Evolutionary conservation across 2,797 vertebrate genomes (phyloP), one percentile per base, ranked within the genome.

Genomic region (Semotilus atromaculatus): DNA sequence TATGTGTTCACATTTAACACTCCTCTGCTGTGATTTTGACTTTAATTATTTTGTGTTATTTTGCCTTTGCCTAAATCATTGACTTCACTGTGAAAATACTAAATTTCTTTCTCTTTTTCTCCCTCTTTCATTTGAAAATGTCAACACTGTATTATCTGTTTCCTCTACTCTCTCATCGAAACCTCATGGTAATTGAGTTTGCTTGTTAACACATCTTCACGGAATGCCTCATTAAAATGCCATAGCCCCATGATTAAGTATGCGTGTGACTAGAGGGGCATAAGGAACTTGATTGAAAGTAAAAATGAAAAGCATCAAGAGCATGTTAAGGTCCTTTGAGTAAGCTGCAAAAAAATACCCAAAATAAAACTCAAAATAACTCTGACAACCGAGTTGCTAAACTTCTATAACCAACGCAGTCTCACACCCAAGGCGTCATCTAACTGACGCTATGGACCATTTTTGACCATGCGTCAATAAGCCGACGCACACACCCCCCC

Each of bases 221-320:
- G 80, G 86, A 88, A 89, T 80, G 48, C 48, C n/a, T 43, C 80
- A 91, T 92, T 91, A 90, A 89, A 89, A 89, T 43, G 58, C 80
- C 74, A 85, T 86, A 73, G 75, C 40, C 77, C 36, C 74, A 86
- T 90, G 89, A 91, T 90, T 78, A 88, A 89, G 88, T 91, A 90
- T 92, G 91, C 83, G 85, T 88, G 85, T 89, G 88, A 91, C 90
- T 87, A 77, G 87, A 85, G 84, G 88, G 62, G n/a, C 80, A 90
- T 88, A 89, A 91, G 81, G 85, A 89, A 86, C 66, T 60, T 90
- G 87, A 92, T 90, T 79, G 87, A 26, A 7, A 72, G 71, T 66
- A 83, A 85, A 80, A 89, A 88, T 88, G 85, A 88, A 85, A 89
- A 84, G 89, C 71, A 77, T 81, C 4, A 18, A 79, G 58, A 18